These are phyloP conservation scores for Euspilapteryx auroguttella DNA, from an alignment of 2,888 invertebrate genomes.

Conservation along the genomic window DNA sequence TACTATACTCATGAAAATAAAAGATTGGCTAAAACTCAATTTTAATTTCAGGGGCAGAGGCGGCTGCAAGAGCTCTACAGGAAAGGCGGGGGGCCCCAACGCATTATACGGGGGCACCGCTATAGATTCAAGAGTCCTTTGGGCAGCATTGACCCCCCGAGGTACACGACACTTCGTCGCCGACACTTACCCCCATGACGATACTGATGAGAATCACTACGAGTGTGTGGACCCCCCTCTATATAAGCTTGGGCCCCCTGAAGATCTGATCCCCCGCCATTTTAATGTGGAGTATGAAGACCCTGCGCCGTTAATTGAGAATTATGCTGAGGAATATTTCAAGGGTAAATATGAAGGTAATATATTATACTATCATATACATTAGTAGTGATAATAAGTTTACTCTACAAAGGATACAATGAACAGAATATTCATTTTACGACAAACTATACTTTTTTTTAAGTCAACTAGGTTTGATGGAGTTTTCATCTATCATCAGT, in stretches of 20 bases:
- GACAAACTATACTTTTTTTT: too few relatives aligned
- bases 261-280: constrained; percentile 69
- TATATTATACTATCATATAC: too few relatives aligned
- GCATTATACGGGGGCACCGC: constrained; percentile 50
- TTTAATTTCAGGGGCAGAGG: constrained; percentile 49
- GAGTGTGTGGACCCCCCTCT: constrained; percentile 67
- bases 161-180: constrained; percentile 79
- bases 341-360: too few relatives aligned
- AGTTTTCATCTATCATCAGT: too few relatives aligned
- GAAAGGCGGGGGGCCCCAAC: constrained; percentile 51
- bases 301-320: constrained; percentile 74
- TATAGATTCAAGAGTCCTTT: constrained; percentile 70
- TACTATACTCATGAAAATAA: too few relatives aligned
- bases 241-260: constrained; percentile 49
- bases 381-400: too few relatives aligned
- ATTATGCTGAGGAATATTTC: constrained; percentile 60
- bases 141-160: constrained; percentile 84
- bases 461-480: too few relatives aligned
- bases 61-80: constrained; percentile 57
- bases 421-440: too few relatives aligned
- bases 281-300: constrained; percentile 83
- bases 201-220: constrained; percentile 68
- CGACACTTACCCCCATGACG: constrained; percentile 65
- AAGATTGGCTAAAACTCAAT: too few relatives aligned
- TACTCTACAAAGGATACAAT: too few relatives aligned